Conservation (phyloP, 1,140 invertebrate species). For the Mercenaria mercenaria region DNA sequence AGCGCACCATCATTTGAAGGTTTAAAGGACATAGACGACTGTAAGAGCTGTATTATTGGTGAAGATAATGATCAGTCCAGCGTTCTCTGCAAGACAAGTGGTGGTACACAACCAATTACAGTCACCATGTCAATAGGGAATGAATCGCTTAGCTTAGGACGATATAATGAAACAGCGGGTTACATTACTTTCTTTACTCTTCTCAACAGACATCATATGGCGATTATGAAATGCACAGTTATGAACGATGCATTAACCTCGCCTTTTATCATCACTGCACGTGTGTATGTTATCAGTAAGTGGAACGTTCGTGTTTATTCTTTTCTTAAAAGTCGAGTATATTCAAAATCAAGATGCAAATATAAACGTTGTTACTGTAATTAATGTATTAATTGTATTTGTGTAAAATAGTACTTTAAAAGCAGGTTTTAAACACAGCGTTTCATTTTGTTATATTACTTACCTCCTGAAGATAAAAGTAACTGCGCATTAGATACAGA, state of each 20-base stretch:
- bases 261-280: neutral
- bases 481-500: no score
- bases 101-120: neutral
- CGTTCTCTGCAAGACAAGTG: neutral
- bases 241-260: neutral
- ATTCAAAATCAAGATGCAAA: no score
- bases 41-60: neutral
- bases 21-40: neutral
- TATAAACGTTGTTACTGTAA: no score
- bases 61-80: neutral
- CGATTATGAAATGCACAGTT: neutral
- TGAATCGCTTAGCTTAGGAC: neutral
- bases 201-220: neutral
- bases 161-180: no score
- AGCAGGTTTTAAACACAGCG: no score
- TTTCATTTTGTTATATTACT: no score
- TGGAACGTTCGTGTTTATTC: neutral
- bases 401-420: no score
- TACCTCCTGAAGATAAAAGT: no score
- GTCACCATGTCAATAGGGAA: neutral
- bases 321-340: no score
- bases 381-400: no score
- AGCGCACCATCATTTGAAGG: neutral
- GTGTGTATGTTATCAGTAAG: constrained; percentile 2
- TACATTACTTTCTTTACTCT: neutral